Base-by-base conservation (phyloP, 1,140 invertebrate genomes). In the Zaprionus africanus region DNA sequence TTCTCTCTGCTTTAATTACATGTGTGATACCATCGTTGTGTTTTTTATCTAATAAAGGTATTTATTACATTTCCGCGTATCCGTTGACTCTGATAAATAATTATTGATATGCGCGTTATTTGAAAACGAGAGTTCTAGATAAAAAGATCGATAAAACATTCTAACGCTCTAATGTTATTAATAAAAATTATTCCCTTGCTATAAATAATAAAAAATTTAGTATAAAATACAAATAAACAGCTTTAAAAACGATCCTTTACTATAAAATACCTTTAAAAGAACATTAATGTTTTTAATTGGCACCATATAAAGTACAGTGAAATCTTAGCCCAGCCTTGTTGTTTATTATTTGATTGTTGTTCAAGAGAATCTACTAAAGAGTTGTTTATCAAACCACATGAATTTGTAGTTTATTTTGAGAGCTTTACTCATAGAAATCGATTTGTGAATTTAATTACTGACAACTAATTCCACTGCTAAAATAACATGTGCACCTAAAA, bases 61-160 rank as follows among this genome's bases (percentile, higher is more conserved):
- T 26, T 56, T 56, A 46, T n/a, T 26, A 56, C 53, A 26, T 56
- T 56, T 31, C 5, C 24, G 24, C 53, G 24, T 24, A n/a, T 24
- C 46, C 9, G 24, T 13, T 24, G 22, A 24, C 4, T 24, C 46
- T 51, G 22, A 51, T 51, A 51, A 51, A 24, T 24, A 51, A 51
- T 24, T 51, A 19, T 22, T 11, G 4, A 51, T 46, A 17, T n/a
- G n/a, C 41, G n/a, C 41, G n/a, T 46, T 46, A 46, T 46, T 46
- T 17, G 41, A 46, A 17, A 46, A 17, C 41, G 41, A 17, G n/a
- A 17, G 17, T 46, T 7, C 6, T 1, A 15, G 38, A 41, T 41
- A 41, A 15, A 5, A 41, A 41, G 17, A 49, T 22, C 9, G 43
- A 49, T 22, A 7, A 4, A 12, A 51, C n/a, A 17, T 46, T 46